Evolutionary conservation across 2,888 invertebrate species (phyloP).

Genomic region (Adelognathus sp.): DNA sequence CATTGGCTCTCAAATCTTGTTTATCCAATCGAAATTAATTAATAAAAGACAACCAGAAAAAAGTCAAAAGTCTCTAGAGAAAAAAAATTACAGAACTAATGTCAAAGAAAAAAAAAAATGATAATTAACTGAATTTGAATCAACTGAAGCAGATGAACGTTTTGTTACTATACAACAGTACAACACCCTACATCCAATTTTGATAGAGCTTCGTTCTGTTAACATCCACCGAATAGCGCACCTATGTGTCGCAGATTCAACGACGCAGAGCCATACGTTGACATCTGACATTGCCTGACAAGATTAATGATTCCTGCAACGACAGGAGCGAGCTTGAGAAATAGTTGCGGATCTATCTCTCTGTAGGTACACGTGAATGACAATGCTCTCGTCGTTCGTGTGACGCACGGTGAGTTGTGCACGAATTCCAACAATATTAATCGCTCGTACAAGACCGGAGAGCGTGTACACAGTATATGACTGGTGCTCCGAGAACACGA

Average conservation of each 20-base stretch:
- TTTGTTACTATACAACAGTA: too few relatives aligned
- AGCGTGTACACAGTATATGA: too few relatives aligned
- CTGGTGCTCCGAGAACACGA: not conserved
- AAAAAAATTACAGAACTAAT: too few relatives aligned
- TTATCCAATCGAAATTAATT: not conserved
- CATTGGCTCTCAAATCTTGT: too few relatives aligned
- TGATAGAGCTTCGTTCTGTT: not conserved
- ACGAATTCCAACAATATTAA: slow-evolving; percentile 5
- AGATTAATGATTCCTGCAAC: slow-evolving; percentile 7
- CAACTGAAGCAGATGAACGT: too few relatives aligned
- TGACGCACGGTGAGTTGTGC: not conserved
- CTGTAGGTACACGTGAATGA: not conserved
- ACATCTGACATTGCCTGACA: not conserved
- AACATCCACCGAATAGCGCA: not conserved
- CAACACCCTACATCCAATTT: too few relatives aligned
- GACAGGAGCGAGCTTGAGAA: not conserved
- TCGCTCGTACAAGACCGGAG: not conserved
- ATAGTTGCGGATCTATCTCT: not conserved
- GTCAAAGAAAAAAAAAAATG: not conserved
- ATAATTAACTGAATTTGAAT: too few relatives aligned
- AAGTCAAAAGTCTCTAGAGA: too few relatives aligned
- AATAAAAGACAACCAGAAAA: too few relatives aligned
- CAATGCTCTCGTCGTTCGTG: not conserved
- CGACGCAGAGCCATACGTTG: not conserved
- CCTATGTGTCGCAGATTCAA: not conserved